Evolutionary conservation across 2,888 invertebrate species (phyloP).

Genomic region (Drosophila sordidapex): DNA sequence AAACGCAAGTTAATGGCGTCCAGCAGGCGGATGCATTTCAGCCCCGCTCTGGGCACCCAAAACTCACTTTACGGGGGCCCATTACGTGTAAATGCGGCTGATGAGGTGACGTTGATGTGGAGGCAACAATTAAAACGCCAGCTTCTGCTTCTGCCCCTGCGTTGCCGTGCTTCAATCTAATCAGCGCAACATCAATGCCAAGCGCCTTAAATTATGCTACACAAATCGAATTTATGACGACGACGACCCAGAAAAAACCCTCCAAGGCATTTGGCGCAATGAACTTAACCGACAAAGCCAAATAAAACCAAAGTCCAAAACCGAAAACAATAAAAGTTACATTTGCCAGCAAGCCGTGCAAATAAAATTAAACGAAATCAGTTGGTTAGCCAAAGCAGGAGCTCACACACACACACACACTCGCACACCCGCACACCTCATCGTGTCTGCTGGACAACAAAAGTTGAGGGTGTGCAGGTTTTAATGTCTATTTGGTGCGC

Average conservation of each 20-base stretch:
- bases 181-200: constrained; percentile 68
- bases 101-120: constrained; percentile 77
- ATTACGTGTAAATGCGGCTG: constrained; percentile 81
- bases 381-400: constrained; percentile 38
- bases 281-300: constrained; percentile 56
- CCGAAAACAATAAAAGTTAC: constrained; percentile 80
- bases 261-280: constrained; percentile 51
- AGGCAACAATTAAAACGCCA: constrained; percentile 69
- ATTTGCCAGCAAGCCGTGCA: constrained; percentile 67
- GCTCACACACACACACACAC: background rate
- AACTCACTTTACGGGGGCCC: constrained; percentile 70
- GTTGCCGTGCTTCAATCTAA: constrained; percentile 69
- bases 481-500: constrained; percentile 81
- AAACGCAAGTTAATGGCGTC: constrained; percentile 76
- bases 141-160: constrained; percentile 10
- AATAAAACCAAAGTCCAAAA: constrained; percentile 74
- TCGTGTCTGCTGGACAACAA: constrained; percentile 52
- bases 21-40: constrained; percentile 56
- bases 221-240: constrained; percentile 79
- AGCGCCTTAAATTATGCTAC: constrained; percentile 74
- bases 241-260: constrained; percentile 18
- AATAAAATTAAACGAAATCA: constrained; percentile 79
- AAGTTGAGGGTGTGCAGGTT: constrained; percentile 44
- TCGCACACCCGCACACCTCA: constrained; percentile 38
- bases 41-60: constrained; percentile 37